phyloP scores from a whole-genome alignment of 1,140 invertebrate genomes.

The Cyphomyrmex costatus region DNA sequence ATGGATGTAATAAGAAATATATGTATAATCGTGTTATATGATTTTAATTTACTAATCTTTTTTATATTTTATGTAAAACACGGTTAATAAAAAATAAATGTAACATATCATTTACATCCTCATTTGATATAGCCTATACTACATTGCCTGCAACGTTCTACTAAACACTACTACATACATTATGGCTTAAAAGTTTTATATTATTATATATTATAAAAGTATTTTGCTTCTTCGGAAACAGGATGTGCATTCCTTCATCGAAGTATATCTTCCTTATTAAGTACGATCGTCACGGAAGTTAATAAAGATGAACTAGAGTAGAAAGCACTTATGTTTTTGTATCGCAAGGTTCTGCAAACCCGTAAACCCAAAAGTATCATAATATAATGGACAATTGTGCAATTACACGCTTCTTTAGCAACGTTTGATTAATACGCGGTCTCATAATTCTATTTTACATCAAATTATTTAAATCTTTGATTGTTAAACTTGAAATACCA shows the following conservation, averaged over 20 bases:
- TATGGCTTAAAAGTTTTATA: constrained; percentile 25
- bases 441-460: constrained; percentile 12
- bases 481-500: constrained; percentile 7
- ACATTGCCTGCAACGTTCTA: constrained; percentile 28
- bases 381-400: constrained; percentile 10
- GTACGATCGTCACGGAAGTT: constrained; percentile 36
- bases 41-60: neutral
- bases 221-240: neutral
- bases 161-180: constrained; percentile 17
- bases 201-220: neutral
- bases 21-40: neutral
- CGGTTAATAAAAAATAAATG: neutral
- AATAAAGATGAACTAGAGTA: constrained; percentile 72
- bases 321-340: constrained; percentile 69
- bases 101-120: neutral
- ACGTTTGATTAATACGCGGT: constrained; percentile 12
- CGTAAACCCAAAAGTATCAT: constrained; percentile 55
- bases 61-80: neutral
- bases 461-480: constrained; percentile 25
- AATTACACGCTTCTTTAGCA: constrained; percentile 59
- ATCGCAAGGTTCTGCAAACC: neutral
- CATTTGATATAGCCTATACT: constrained; percentile 6
- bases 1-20: neutral
- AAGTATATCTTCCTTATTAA: constrained; percentile 63
- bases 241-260: constrained; percentile 35